Base-by-base conservation (phyloP, 2,888 invertebrate genomes). In the Quadroppia sp. region DNA sequence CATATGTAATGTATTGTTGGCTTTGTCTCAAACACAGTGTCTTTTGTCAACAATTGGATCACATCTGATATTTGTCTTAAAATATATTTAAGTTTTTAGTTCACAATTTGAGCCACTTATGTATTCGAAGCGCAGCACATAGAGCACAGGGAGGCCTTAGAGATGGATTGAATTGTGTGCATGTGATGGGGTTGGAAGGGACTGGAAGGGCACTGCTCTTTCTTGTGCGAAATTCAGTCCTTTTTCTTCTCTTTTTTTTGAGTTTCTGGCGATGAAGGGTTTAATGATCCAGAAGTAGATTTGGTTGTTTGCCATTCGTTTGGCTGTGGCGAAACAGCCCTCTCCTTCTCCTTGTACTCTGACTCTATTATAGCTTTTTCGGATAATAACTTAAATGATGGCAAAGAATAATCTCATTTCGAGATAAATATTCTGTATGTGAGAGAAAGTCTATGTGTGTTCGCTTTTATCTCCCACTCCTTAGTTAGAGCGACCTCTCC, bases 311-410 rank as follows among this genome's bases (percentile, higher is more conserved):
- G 67, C 67, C 67, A 67, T 67, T 67, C 32, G 59, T 61, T 61
- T 17, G 30, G 17, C 3, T 23, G 30, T 20, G 20, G 67, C n/a
- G 4, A 36, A 40, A 67, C 67, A 20, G 6, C 53, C 25, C 23
- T 11, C 6, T 28, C 30, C 4, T 32, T 32, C 30, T 56, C n/a
- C 23, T 23, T 53, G 13, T 30, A 20, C 32, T 30, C 59, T 61
- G 59, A 67, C 40, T 67, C 67, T 42, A 67, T 67, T 67, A 40
- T 67, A 67, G 40, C 23, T 23, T 64, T 67, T 67, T 40, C 40
- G 36, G 67, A 67, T 67, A 67, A 67, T 67, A 67, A 67, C 67
- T 67, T 67, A 67, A 67, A 67, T 67, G 67, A 67, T 67, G 20
- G 42, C 67, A 42, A 36, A 67, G 40, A 67, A 67, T 67, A 36